phyloP scores from a whole-genome alignment of 1,140 invertebrate species.

The Brachionus plicatilis region DNA sequence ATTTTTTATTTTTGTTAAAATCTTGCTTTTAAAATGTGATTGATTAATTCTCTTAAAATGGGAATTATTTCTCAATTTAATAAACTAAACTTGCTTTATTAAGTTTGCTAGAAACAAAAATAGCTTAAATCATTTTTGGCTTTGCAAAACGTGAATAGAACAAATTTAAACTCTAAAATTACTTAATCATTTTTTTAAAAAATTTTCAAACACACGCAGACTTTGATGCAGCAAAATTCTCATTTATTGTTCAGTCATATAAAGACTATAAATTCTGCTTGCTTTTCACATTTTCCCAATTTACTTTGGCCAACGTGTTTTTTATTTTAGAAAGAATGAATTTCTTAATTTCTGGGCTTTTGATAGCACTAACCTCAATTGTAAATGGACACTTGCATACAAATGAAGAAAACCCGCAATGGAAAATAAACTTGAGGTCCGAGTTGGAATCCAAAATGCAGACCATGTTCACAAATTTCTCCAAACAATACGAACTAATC shows the following conservation, averaged over 20 bases:
- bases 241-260: neutral
- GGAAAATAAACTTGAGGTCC: neutral
- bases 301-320: neutral
- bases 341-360: neutral
- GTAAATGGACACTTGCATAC: neutral
- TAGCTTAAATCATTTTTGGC: neutral
- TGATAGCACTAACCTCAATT: neutral
- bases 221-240: neutral
- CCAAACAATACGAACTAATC: neutral
- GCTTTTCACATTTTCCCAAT: conserved; percentile 12
- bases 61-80: neutral
- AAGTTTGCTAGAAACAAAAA: neutral
- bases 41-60: neutral
- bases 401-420: neutral
- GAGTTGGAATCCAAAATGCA: neutral
- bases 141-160: neutral
- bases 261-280: neutral
- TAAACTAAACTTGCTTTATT: neutral
- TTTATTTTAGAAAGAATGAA: neutral
- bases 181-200: neutral
- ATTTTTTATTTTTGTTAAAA: no score
- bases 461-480: neutral
- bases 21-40: no score
- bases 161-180: neutral
- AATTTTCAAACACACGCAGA: neutral